These are phyloP conservation scores for Hecatera dysodea DNA, from an alignment of 2,888 invertebrate genomes.

Conservation along the genomic window DNA sequence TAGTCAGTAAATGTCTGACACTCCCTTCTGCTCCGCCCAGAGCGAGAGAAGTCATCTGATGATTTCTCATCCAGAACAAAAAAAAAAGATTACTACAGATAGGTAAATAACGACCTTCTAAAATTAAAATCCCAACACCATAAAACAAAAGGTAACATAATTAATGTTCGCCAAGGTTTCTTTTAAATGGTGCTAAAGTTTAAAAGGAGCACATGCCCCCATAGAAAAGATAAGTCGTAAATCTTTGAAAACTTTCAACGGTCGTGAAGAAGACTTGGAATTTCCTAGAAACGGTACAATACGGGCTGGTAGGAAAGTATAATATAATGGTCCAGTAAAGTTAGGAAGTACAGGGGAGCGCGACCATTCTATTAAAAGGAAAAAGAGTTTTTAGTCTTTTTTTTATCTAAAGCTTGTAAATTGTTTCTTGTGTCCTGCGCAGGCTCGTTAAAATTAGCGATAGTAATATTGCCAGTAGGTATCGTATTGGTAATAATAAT, in stretches of 20 bases:
- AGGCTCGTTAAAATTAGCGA: neutral
- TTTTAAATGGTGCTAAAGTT: conserved; percentile 47
- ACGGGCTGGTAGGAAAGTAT: conserved; percentile 34
- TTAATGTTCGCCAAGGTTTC: conserved; percentile 43
- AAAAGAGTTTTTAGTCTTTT: conserved; percentile 20
- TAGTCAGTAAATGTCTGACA: too few relatives aligned
- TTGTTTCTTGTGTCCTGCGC: neutral
- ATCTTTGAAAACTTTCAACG: conserved; percentile 59
- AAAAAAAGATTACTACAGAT: neutral
- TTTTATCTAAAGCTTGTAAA: conserved; percentile 12
- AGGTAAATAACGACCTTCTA: neutral
- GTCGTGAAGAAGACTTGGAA: conserved; percentile 42
- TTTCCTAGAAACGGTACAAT: conserved; percentile 45
- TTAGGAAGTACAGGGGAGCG: conserved; percentile 14
- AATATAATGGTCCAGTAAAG: conserved; percentile 44
- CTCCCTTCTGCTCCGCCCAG: too few relatives aligned
- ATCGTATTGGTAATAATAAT: too few relatives aligned
- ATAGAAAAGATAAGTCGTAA: conserved; percentile 62
- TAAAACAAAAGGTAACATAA: conserved; percentile 45
- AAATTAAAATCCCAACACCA: neutral
- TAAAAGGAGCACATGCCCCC: conserved; percentile 51
- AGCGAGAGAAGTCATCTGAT: too few relatives aligned
- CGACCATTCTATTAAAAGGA: conserved; percentile 23
- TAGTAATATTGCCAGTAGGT: neutral
- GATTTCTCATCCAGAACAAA: too few relatives aligned